These are phyloP conservation scores for Chaitophorus viminalis DNA, from an alignment of 2,888 invertebrate species.

Conservation along the genomic window DNA sequence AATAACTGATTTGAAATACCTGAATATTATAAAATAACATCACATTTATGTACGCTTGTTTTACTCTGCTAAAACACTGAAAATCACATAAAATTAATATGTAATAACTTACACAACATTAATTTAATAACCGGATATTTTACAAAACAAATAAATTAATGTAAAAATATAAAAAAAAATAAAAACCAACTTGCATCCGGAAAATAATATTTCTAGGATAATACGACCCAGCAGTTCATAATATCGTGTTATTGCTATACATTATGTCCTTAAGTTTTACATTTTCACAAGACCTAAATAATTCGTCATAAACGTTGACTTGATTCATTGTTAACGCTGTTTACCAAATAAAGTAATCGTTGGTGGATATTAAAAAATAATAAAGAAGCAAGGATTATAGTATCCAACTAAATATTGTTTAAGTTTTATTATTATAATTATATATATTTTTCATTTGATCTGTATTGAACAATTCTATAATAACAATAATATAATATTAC, in stretches of 20 bases:
- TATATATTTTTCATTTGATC: not conserved
- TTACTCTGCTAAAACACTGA: not conserved
- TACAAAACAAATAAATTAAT: not conserved
- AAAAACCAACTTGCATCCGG: not conserved
- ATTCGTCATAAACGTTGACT: too few relatives aligned
- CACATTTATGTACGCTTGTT: not conserved
- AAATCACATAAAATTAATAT: not conserved
- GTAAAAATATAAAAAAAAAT: not conserved
- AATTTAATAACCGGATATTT: slow-evolving; percentile 6
- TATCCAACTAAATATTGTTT: not conserved
- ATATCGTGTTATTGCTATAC: not conserved
- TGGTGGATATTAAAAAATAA: not conserved
- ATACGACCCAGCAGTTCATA: not conserved
- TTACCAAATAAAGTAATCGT: not conserved
- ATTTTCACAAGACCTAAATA: not conserved
- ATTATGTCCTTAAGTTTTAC: not conserved
- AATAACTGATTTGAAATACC: too few relatives aligned
- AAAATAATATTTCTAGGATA: not conserved
- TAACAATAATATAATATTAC: too few relatives aligned
- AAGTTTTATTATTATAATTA: not conserved
- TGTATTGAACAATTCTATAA: not conserved
- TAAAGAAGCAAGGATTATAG: not conserved
- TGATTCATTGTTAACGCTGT: too few relatives aligned
- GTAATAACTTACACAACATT: not conserved
- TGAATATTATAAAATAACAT: too few relatives aligned